Evolutionary conservation across 2,888 invertebrate species (phyloP).

Genomic region (Steromphala cineraria): DNA sequence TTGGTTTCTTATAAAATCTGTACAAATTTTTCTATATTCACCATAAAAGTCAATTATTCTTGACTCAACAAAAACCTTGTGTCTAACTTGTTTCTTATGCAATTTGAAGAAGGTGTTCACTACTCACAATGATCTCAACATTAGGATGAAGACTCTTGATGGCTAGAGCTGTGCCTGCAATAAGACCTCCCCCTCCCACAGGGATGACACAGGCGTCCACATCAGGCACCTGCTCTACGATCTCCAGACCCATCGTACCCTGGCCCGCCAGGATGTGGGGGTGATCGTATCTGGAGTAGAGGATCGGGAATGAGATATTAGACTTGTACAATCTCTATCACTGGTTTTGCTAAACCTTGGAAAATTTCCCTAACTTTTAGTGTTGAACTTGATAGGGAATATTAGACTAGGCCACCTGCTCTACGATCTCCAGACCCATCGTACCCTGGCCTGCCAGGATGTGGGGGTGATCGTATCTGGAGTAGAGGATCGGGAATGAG

Average conservation of each 20-base stretch:
- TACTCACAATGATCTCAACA: conserved; percentile 89
- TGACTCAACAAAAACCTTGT: no score
- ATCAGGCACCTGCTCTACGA: conserved; percentile 90
- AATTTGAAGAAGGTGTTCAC: background rate
- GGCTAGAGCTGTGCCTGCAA: conserved; percentile 93
- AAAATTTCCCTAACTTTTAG: no score
- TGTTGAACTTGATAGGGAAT: no score
- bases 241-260: conserved; percentile 94
- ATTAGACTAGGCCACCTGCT: conserved; percentile 91
- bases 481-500: conserved; percentile 23
- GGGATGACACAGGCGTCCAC: conserved; percentile 94
- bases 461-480: conserved; percentile 96
- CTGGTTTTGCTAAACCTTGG: no score
- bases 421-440: conserved; percentile 92
- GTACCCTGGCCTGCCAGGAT: conserved; percentile 97
- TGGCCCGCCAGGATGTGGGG: conserved; percentile 96
- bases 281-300: conserved; percentile 89
- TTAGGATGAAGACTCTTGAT: conserved; percentile 89
- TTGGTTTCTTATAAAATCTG: no score
- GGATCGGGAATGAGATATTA: background rate
- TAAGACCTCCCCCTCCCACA: conserved; percentile 93
- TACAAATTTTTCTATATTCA: no score
- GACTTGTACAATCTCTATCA: no score
- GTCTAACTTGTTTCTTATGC: no score
- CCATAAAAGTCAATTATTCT: background rate